Evolutionary conservation across 2,113 vertebrate species (phyloP).

Genomic region (Ailurus styani): DNA sequence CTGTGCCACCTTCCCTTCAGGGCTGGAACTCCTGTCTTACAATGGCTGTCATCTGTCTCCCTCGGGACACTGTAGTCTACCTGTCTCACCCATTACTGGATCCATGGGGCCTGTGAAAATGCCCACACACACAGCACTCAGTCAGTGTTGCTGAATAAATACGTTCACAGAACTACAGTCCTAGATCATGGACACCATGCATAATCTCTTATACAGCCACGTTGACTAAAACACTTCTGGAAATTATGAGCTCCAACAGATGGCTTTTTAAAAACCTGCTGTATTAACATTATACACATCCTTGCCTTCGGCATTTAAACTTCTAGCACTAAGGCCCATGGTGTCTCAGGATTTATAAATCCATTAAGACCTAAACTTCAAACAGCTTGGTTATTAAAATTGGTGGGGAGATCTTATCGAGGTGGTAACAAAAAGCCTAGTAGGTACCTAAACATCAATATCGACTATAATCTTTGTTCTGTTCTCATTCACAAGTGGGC

Average conservation of each 20-base stretch:
- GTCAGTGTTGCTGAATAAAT: accelerated
- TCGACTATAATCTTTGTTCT: background rate
- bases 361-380: background rate
- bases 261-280: background rate
- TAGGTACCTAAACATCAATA: background rate
- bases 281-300: accelerated
- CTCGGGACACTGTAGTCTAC: accelerated
- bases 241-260: background rate
- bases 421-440: background rate
- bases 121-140: background rate
- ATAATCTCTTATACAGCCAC: accelerated
- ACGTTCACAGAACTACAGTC: background rate
- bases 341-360: no score
- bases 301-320: accelerated
- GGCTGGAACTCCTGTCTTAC: accelerated
- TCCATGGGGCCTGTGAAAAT: accelerated
- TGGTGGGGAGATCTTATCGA: background rate
- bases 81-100: accelerated
- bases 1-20: background rate
- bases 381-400: background rate
- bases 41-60: no score
- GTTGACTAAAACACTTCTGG: background rate
- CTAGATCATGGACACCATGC: accelerated
- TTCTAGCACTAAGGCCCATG: background rate
- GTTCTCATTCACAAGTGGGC: background rate